phyloP scores from a whole-genome alignment of 2,113 vertebrate genomes.

The Malurus alboscapulatus region DNA sequence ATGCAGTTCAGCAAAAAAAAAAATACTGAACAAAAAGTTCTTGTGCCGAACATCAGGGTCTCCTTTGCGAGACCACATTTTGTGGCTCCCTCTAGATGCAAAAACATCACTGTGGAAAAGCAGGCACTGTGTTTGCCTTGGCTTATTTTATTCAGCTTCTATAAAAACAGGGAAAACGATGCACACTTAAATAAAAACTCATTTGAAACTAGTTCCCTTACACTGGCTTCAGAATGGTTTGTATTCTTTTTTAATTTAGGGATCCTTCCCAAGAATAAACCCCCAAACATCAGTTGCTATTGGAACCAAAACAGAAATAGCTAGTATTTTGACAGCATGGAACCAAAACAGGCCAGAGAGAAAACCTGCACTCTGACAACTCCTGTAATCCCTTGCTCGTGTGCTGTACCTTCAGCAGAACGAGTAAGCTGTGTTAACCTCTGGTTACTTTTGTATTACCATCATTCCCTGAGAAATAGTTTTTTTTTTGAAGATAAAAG shows the following conservation, averaged over 20 bases:
- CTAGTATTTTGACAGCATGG: not conserved
- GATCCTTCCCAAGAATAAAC: not conserved
- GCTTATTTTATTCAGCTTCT: not conserved
- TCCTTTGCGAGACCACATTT: not conserved
- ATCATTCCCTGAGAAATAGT: not conserved
- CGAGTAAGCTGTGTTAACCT: not conserved
- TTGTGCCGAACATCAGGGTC: not conserved
- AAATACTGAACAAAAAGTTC: not conserved
- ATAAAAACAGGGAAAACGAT: not conserved
- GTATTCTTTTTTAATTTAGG: not conserved
- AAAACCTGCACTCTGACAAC: not conserved
- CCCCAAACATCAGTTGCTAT: not conserved
- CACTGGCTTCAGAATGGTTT: not conserved
- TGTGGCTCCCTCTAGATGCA: not conserved
- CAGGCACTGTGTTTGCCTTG: constrained; percentile 4
- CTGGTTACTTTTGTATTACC: not conserved
- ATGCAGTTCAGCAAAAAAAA: not conserved
- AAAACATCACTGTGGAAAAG: not conserved
- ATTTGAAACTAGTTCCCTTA: not conserved
- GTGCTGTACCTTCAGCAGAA: not conserved
- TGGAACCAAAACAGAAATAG: not conserved
- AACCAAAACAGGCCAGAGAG: not conserved
- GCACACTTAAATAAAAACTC: not conserved
- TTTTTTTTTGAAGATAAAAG: not conserved
- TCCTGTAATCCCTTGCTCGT: not conserved